A percentile compares a stretch with the other conserved stretches of the same genome.
Evolutionary conservation across 92 coral and sea anemone species (phyloP).

Genomic region (Umimayanthus chanpuru): DNA sequence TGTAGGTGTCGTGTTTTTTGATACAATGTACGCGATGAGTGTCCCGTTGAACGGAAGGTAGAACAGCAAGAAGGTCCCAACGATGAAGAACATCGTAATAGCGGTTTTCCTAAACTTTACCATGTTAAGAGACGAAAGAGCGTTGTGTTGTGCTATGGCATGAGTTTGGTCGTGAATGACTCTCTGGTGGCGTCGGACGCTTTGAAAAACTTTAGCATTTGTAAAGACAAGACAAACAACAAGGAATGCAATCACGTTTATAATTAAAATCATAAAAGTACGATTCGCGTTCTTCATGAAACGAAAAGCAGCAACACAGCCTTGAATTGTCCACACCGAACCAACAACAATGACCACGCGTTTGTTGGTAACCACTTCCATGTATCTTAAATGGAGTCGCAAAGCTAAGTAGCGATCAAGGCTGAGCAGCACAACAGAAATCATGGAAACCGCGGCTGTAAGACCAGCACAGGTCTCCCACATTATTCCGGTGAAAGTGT

Average conservation of each 20-base stretch:
- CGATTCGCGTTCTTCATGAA: neutral
- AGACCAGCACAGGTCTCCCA: constrained; percentile 28
- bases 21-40: neutral
- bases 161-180: constrained; percentile 7
- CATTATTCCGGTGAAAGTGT: neutral
- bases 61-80: constrained; percentile 9
- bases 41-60: constrained; percentile 27
- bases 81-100: constrained; percentile 13
- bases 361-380: neutral
- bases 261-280: constrained; percentile 8
- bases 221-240: neutral
- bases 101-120: constrained; percentile 8
- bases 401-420: constrained; percentile 30
- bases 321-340: constrained; percentile 19
- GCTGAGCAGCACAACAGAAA: constrained; percentile 23
- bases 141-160: neutral
- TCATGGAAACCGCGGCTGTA: constrained; percentile 22
- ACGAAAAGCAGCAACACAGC: neutral
- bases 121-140: constrained; percentile 1
- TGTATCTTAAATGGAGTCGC: constrained; percentile 21
- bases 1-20: neutral
- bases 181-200: constrained; percentile 13
- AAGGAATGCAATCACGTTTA: neutral
- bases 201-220: neutral
- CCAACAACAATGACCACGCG: neutral